Evolutionary conservation across 2,888 invertebrate genomes (phyloP).

Genomic region (Drosophila greeni): DNA sequence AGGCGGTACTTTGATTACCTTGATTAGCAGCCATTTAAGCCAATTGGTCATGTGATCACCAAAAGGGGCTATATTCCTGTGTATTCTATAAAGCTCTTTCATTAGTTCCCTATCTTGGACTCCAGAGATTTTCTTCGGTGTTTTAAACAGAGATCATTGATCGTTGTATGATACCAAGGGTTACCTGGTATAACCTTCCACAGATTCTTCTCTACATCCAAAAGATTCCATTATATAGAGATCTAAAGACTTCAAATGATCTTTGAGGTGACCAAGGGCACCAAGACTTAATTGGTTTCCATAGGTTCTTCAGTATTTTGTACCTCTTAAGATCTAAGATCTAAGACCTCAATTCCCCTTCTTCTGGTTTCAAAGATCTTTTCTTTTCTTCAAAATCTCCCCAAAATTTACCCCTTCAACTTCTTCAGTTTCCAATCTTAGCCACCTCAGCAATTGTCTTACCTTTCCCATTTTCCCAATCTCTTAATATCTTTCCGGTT

Average conservation of each 20-base stretch:
- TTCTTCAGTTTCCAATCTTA: neutral
- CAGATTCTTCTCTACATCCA: no score
- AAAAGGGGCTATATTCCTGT: neutral
- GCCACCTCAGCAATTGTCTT: neutral
- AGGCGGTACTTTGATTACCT: conserved; percentile 17
- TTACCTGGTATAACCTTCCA: neutral
- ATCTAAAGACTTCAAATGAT: no score
- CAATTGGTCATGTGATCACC: conserved; percentile 17
- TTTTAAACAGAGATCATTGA: neutral
- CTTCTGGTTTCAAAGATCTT: neutral
- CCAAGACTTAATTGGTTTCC: neutral
- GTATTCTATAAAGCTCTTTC: neutral
- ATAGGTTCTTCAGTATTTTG: neutral
- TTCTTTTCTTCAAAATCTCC: neutral
- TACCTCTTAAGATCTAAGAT: neutral
- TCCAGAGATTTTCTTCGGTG: neutral
- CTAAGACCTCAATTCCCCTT: neutral
- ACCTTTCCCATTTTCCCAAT: neutral
- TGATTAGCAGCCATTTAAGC: conserved; percentile 19
- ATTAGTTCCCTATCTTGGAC: neutral
- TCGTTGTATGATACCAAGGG: neutral
- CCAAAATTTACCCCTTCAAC: neutral
- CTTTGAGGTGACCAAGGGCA: neutral
- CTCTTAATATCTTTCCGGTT: conserved; percentile 4
- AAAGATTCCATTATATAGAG: no score